A percentile compares a stretch with the other conserved stretches of the same genome.
Evolutionary conservation across 2,888 invertebrate species (phyloP).

Genomic region (Auanema sp.): DNA sequence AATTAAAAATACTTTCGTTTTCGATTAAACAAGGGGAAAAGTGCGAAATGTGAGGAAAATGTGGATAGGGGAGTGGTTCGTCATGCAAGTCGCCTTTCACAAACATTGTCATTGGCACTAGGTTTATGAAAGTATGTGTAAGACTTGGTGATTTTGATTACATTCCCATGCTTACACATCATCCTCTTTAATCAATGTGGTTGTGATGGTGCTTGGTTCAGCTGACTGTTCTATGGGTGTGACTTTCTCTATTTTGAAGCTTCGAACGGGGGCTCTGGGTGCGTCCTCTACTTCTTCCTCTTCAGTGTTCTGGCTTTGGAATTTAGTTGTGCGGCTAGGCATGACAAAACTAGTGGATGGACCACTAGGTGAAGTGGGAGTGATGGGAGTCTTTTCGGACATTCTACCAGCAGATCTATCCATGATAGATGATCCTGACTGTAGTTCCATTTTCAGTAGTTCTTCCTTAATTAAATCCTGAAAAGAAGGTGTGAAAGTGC

Average conservation of each 20-base stretch:
- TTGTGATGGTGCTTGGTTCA: constrained; percentile 11
- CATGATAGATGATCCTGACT: too few relatives aligned
- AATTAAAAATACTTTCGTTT: too few relatives aligned
- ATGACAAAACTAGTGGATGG: not conserved
- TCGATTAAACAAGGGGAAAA: too few relatives aligned
- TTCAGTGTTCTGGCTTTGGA: constrained; percentile 5
- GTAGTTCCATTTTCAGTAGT: constrained; percentile 40
- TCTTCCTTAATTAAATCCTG: constrained; percentile 43
- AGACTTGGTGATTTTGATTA: not conserved
- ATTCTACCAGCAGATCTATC: constrained; percentile 13
- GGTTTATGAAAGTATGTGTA: not conserved
- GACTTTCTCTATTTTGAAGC: constrained; percentile 23
- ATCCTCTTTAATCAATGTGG: constrained; percentile 18
- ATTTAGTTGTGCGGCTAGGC: not conserved
- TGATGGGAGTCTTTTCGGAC: not conserved
- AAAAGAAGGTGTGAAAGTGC: constrained; percentile 9
- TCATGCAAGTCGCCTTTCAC: too few relatives aligned
- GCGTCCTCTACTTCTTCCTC: constrained; percentile 3
- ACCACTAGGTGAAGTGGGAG: not conserved
- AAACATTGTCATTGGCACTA: not conserved
- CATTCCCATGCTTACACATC: constrained; percentile 18
- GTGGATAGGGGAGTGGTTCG: too few relatives aligned
- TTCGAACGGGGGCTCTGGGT: constrained; percentile 16
- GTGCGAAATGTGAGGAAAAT: too few relatives aligned
- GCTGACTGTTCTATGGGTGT: constrained; percentile 12